Percentiles rank a stretch among this genome's conserved stretches.
Conservation (phyloP, 2,888 invertebrate genomes). For the Polydrusus tereticollis region DNA sequence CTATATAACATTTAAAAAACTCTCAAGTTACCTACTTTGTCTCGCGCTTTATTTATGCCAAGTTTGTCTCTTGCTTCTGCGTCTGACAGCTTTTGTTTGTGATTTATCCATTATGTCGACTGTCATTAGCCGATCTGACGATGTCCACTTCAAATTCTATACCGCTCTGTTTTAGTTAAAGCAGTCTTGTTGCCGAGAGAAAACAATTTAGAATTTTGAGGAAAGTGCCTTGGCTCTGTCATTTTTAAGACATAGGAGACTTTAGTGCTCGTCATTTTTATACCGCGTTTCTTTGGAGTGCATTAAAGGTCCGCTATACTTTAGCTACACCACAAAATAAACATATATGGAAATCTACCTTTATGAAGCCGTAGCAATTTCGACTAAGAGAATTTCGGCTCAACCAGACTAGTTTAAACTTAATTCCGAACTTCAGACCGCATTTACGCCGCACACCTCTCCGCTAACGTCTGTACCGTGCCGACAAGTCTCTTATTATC, state of each 20-base stretch:
- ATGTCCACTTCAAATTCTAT: conserved; percentile 8
- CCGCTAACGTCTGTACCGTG: conserved; percentile 30
- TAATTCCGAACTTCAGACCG: conserved; percentile 45
- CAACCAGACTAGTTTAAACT: conserved; percentile 47
- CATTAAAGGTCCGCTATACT: background rate
- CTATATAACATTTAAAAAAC: background rate
- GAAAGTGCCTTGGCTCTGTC: too few species aligned
- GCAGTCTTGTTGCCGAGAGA: too few species aligned
- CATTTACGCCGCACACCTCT: conserved; percentile 42
- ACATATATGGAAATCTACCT: conserved; percentile 21
- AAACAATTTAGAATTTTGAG: too few species aligned
- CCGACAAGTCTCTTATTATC: conserved; percentile 45
- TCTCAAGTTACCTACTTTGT: background rate
- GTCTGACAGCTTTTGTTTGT: conserved; percentile 24
- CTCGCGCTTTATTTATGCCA: background rate
- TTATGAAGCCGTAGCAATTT: conserved; percentile 3
- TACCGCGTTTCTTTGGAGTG: background rate
- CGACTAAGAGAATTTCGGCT: conserved; percentile 36
- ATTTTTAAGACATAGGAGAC: too few species aligned
- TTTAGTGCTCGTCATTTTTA: too few species aligned
- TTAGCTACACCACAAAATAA: background rate
- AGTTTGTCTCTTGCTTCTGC: background rate
- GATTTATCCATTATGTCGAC: conserved; percentile 16
- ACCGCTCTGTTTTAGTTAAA: background rate
- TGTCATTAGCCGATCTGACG: background rate